Evolutionary conservation across 2,113 vertebrate genomes (phyloP).

Genomic region (Eleginops maclovinus): DNA sequence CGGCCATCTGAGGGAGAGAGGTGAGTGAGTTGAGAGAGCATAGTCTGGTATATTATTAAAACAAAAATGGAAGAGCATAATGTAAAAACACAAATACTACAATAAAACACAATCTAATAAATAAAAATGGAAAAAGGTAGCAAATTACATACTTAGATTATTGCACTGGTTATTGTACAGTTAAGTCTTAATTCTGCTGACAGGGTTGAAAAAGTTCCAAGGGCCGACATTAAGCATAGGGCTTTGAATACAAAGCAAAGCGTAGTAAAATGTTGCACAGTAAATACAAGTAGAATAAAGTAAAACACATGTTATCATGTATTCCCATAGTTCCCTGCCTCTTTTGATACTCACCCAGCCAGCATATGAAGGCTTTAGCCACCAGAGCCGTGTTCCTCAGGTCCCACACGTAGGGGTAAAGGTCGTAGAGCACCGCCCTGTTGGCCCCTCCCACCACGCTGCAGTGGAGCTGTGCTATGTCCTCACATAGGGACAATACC

Average conservation of each 20-base stretch:
- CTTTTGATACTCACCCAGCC: conserved; percentile 84
- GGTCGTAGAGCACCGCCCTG: conserved; percentile 87
- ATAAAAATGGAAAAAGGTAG: no score
- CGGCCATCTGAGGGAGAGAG: conserved; percentile 82
- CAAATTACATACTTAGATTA: no score
- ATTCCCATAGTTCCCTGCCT: background rate
- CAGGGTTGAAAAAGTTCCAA: no score
- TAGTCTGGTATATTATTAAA: background rate
- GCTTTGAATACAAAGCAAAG: background rate
- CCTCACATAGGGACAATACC: conserved; percentile 83
- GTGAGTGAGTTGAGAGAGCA: background rate
- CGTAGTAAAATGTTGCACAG: background rate
- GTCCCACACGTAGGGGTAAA: conserved; percentile 91
- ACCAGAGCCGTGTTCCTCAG: conserved; percentile 87
- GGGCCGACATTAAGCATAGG: no score
- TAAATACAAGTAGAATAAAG: background rate
- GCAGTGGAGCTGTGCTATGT: conserved; percentile 83
- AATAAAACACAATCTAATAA: background rate
- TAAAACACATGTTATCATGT: background rate
- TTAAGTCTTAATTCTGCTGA: no score
- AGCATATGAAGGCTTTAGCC: conserved; percentile 86
- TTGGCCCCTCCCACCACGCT: conserved; percentile 84
- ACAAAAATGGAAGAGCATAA: background rate
- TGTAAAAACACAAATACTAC: background rate
- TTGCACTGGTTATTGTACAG: no score